Percentiles rank a stretch among this genome's conserved stretches.
Conservation (phyloP, 2,113 vertebrate genomes). For the Xenus cinereus region DNA sequence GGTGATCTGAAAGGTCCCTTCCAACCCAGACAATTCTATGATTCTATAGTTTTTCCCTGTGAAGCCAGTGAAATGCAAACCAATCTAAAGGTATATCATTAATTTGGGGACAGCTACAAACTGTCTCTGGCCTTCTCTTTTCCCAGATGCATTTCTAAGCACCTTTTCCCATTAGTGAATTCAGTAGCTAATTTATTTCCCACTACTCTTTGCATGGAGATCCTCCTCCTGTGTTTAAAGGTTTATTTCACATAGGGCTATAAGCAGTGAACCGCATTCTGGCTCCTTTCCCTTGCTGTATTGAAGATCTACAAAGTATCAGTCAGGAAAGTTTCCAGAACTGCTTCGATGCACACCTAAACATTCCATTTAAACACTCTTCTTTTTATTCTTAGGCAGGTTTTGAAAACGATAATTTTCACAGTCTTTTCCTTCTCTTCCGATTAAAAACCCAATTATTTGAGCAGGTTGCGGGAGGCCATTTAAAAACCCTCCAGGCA, state of each 20-base stretch:
- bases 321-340: background rate
- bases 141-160: background rate
- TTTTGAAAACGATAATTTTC: slow-evolving; percentile 2
- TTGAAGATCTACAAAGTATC: background rate
- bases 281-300: background rate
- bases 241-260: background rate
- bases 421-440: background rate
- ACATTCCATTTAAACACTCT: background rate
- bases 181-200: background rate
- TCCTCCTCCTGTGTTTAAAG: background rate
- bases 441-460: background rate
- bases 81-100: background rate
- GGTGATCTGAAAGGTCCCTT: no score
- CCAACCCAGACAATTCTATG: no score
- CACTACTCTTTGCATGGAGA: background rate
- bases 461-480: background rate
- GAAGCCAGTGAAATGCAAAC: background rate
- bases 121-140: background rate
- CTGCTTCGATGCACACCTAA: background rate
- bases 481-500: background rate
- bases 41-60: background rate
- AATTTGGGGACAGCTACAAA: background rate
- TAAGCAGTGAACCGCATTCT: background rate
- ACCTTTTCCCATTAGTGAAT: background rate
- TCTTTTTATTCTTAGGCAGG: background rate